These are phyloP conservation scores for Hymenochirus boettgeri DNA, from an alignment of 2,113 vertebrate species.

Conservation along the genomic window DNA sequence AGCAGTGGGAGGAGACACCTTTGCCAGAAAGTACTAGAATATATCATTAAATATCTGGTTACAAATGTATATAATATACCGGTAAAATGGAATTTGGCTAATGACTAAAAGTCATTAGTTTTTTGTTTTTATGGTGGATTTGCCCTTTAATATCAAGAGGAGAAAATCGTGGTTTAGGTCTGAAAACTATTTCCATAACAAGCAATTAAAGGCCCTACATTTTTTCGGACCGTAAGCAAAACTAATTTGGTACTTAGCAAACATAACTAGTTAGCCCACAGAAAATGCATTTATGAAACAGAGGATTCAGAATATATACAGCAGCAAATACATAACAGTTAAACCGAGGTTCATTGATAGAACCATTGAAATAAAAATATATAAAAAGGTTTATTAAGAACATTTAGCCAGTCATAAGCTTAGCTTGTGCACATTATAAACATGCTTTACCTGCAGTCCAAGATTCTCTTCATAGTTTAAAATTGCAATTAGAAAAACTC, in stretches of 20 bases:
- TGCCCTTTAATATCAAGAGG: no score
- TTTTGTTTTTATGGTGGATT: no score
- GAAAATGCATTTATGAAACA: constrained; percentile 67
- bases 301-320: constrained; percentile 69
- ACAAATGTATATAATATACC: no score
- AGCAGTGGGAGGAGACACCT: no score
- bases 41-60: no score
- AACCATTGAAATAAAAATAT: constrained; percentile 66
- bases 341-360: constrained; percentile 74
- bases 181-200: background rate
- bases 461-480: constrained; percentile 76
- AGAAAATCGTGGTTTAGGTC: no score
- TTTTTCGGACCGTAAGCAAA: constrained; percentile 82
- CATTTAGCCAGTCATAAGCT: constrained; percentile 81
- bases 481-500: constrained; percentile 68
- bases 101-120: no score
- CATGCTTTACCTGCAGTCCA: constrained; percentile 90
- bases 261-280: constrained; percentile 61
- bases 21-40: no score
- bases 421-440: constrained; percentile 87
- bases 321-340: constrained; percentile 82
- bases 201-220: background rate
- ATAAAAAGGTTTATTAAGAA: constrained; percentile 75
- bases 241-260: constrained; percentile 94
- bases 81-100: no score